Percentiles rank a stretch among this genome's conserved stretches.
phyloP scores from a whole-genome alignment of 2,113 vertebrate species.

The Haliaeetus leucogaster region DNA sequence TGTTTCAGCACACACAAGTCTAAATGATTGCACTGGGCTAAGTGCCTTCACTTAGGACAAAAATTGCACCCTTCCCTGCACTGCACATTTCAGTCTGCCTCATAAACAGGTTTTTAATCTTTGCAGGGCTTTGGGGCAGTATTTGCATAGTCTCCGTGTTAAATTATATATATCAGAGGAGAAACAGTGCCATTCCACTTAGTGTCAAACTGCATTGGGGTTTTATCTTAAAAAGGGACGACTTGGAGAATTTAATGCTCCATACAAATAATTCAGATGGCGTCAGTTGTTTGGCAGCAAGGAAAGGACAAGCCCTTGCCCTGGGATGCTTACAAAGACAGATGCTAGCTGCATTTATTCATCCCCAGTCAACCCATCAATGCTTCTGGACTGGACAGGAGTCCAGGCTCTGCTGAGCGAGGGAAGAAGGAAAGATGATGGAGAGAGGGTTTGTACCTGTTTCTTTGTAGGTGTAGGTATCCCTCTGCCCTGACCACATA shows the following conservation, averaged over 20 bases:
- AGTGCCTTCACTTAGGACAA: neutral
- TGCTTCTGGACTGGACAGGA: neutral
- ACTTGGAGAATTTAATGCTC: neutral
- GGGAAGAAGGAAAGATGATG: neutral
- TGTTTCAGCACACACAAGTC: neutral
- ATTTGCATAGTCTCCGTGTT: neutral
- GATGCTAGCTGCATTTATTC: neutral
- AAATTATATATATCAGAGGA: neutral
- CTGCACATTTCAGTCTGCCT: neutral
- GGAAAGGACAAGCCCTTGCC: constrained; percentile 32
- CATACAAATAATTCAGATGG: neutral
- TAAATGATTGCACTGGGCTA: neutral
- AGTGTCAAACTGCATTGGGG: neutral
- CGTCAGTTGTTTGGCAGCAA: neutral
- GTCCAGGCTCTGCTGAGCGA: neutral
- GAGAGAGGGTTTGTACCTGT: neutral
- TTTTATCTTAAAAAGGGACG: neutral
- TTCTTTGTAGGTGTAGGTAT: neutral
- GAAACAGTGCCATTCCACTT: neutral
- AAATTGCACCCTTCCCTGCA: neutral
- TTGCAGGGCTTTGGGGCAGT: neutral
- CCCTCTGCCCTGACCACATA: neutral
- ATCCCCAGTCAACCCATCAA: neutral
- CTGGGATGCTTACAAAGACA: neutral
- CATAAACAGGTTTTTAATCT: neutral